Evolutionary conservation across 2,113 vertebrate genomes (phyloP).

Genomic region (Festucalex cinctus): DNA sequence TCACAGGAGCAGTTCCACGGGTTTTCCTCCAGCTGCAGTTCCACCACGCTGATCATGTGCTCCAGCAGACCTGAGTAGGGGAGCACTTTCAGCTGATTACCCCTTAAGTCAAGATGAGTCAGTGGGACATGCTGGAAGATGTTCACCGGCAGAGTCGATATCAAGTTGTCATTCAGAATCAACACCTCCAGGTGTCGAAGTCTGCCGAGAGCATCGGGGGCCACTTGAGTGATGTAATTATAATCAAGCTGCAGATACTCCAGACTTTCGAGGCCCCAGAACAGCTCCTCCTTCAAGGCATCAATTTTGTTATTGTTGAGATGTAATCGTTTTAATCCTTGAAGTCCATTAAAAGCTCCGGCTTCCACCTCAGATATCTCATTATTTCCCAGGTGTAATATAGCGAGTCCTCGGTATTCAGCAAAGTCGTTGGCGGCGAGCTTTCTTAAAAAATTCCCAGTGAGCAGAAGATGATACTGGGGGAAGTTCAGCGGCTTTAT

Average conservation of each 20-base stretch:
- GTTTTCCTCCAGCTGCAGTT: slow-evolving; percentile 96
- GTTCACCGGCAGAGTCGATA: slow-evolving; percentile 87
- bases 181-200: slow-evolving; percentile 90
- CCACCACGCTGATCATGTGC: slow-evolving; percentile 93
- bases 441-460: slow-evolving; percentile 87
- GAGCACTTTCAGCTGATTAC: slow-evolving; percentile 91
- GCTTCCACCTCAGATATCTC: slow-evolving; percentile 91
- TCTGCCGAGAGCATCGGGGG: slow-evolving; percentile 84
- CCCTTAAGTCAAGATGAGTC: slow-evolving; percentile 95
- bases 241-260: slow-evolving; percentile 98
- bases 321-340: slow-evolving; percentile 87
- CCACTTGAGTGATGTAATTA: slow-evolving; percentile 91
- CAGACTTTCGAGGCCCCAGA: slow-evolving; percentile 89
- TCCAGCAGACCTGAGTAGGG: slow-evolving; percentile 91
- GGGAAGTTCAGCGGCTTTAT: slow-evolving; percentile 84
- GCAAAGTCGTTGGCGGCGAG: slow-evolving; percentile 87
- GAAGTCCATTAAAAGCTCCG: slow-evolving; percentile 91
- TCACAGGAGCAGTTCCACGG: slow-evolving; percentile 98
- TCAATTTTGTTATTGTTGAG: slow-evolving; percentile 97
- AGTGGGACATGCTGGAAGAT: slow-evolving; percentile 91
- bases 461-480: slow-evolving; percentile 88
- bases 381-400: slow-evolving; percentile 93
- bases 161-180: slow-evolving; percentile 96
- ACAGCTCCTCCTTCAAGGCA: slow-evolving; percentile 87
- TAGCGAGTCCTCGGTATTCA: slow-evolving; percentile 88